Evolutionary conservation across 2,113 vertebrate species (phyloP).

Genomic region (Malurus melanocephalus): DNA sequence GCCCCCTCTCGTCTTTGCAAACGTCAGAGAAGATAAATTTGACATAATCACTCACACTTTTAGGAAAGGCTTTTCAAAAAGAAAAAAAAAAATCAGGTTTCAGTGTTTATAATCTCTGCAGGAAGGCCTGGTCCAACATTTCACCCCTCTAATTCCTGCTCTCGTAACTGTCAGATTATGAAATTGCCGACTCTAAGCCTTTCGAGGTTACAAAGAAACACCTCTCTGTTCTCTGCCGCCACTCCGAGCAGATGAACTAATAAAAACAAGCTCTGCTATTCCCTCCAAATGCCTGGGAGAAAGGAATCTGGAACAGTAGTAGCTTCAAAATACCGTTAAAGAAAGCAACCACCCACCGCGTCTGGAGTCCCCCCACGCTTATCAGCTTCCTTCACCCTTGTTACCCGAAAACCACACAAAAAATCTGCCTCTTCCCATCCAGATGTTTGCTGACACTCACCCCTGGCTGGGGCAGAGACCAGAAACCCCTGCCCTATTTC

Average conservation of each 20-base stretch:
- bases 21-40: slow-evolving; percentile 44
- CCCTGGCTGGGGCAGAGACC: neutral
- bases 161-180: slow-evolving; percentile 57
- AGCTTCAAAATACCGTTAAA: slow-evolving; percentile 24
- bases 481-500: neutral
- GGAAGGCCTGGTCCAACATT: slow-evolving; percentile 30
- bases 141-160: slow-evolving; percentile 37
- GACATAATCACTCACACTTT: neutral
- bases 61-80: slow-evolving; percentile 14
- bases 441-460: neutral
- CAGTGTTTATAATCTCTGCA: slow-evolving; percentile 26
- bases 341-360: slow-evolving; percentile 13
- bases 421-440: neutral
- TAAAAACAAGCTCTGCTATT: slow-evolving; percentile 39
- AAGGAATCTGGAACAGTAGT: slow-evolving; percentile 46
- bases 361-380: slow-evolving; percentile 1
- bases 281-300: slow-evolving; percentile 24
- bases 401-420: neutral
- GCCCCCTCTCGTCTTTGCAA: slow-evolving; percentile 12
- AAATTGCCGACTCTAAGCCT: slow-evolving; percentile 38
- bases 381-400: slow-evolving; percentile 5
- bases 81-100: neutral
- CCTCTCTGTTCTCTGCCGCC: slow-evolving; percentile 35
- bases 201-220: slow-evolving; percentile 23
- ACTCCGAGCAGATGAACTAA: slow-evolving; percentile 42